phyloP scores from a whole-genome alignment of 2,888 invertebrate species.

The Desoria tigrina region DNA sequence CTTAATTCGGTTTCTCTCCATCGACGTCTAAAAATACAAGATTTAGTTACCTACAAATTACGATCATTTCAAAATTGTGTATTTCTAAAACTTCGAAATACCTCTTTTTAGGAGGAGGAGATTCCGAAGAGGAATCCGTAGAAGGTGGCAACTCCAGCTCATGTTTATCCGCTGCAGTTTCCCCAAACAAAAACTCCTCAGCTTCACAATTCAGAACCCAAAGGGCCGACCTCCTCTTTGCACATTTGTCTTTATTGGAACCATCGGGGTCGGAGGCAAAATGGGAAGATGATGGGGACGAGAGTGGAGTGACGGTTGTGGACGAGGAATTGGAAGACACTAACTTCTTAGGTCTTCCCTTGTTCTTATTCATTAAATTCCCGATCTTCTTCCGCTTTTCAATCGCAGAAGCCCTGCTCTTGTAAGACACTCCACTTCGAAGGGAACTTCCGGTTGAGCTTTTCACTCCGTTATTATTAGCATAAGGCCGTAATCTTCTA shows the following conservation, averaged over 20 bases:
- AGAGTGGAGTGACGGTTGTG: background rate
- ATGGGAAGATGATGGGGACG: conserved; percentile 14
- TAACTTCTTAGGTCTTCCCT: conserved; percentile 11
- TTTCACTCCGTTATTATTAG: background rate
- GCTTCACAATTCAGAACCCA: conserved; percentile 79
- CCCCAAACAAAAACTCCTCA: conserved; percentile 78
- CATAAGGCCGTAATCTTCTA: background rate
- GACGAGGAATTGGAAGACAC: background rate
- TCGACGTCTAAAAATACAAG: conserved; percentile 30
- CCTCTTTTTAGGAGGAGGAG: conserved; percentile 50
- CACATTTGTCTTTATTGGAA: conserved; percentile 10
- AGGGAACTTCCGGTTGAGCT: background rate
- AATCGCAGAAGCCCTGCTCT: conserved; percentile 2
- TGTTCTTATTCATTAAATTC: background rate
- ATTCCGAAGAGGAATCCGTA: conserved; percentile 8
- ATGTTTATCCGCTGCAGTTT: conserved; percentile 58
- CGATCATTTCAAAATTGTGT: background rate
- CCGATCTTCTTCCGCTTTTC: background rate
- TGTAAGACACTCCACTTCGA: conserved; percentile 1
- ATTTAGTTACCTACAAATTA: conserved; percentile 7
- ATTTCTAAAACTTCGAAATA: conserved; percentile 11
- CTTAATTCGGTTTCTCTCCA: conserved; percentile 50
- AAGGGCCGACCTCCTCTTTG: conserved; percentile 61
- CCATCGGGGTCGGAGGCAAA: background rate
- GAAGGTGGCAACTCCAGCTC: conserved; percentile 52